A percentile compares a stretch with the other conserved stretches of the same genome.
Evolutionary conservation across 2,888 invertebrate genomes (phyloP).

Genomic region (Hyposoter didymator): DNA sequence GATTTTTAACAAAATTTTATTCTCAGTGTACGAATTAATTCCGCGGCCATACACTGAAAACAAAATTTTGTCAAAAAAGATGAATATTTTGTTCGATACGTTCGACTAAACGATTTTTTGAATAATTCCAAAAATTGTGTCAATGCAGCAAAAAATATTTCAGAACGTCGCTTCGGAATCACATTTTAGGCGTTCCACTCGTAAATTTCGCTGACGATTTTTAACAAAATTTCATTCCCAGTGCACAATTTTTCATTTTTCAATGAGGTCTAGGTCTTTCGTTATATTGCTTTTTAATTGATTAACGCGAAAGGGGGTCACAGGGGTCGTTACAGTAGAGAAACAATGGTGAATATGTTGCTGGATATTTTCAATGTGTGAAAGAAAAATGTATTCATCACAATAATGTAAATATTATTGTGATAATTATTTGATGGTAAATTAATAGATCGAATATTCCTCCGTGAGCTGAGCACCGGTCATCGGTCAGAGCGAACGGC

Average conservation of each 20-base stretch:
- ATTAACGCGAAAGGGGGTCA: background rate
- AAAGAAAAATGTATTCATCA: background rate
- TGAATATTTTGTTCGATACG: no score
- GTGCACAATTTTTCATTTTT: background rate
- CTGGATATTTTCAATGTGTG: background rate
- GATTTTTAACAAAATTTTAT: no score
- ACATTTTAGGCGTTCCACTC: no score
- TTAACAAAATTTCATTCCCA: no score
- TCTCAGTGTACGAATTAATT: no score
- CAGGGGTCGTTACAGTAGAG: background rate
- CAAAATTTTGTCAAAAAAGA: no score
- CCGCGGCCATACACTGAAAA: no score
- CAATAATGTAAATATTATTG: background rate
- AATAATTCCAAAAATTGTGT: no score
- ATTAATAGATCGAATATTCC: slow-evolving; percentile 7
- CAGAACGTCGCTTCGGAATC: no score
- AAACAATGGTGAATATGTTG: background rate
- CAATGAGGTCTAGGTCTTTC: background rate
- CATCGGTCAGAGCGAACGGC: slow-evolving; percentile 48
- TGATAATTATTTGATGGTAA: slow-evolving; percentile 21
- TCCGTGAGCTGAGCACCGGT: slow-evolving; percentile 22
- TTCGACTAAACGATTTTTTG: no score
- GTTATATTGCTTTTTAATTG: slow-evolving; percentile 1
- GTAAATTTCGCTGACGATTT: no score
- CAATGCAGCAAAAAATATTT: no score